Base-by-base conservation (phyloP, 2,888 invertebrate genomes). In the Cabera pusaria region DNA sequence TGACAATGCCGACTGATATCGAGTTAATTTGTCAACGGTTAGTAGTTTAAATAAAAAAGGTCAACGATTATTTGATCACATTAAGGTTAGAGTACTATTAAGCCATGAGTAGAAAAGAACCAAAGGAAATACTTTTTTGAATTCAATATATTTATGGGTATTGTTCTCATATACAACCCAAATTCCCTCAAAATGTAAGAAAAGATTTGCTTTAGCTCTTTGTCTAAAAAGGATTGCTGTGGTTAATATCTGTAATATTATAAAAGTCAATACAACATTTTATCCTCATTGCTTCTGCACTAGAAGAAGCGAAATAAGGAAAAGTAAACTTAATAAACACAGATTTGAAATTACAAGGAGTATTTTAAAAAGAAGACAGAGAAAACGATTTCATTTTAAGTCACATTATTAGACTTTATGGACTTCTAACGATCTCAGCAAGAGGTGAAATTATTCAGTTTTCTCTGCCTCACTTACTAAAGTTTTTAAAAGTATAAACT, bases 231-330 rank as follows among this genome's bases (percentile, higher is more conserved):
- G 87, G 64, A 71, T 86, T 87, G 85, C 77, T 87, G 87, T 87
- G 87, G 87, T 73, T 72, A 75, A n/a, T 60, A 34, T 7, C 10
- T 26, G 14, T 44, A 27, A 6, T n/a, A n/a, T n/a, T n/a, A n/a
- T n/a, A n/a, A 23, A 25, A 16, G 52, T 56, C 33, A 46, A 25
- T 36, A 35, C 20, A 33, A 33, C 33, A 42, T 48, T 45, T 12
- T 42, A 48, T 53, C 58, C 63, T 72, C 85, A 86, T 88, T 87
- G 87, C 87, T 84, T 82, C 87, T 87, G 87, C 87, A 86, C 79
- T 56, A 59, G 53, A 78, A 74, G 77, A 80, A 83, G 80, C 81
- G 56, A 68, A 65, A 65, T 44, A 51, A 61, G 53, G 49, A 56
- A 55, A 59, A 52, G 32, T 23, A 20, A 39, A 29, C 48, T 46